Conservation (phyloP, 2,113 vertebrate species). For the crab-eating macaque (Macaca fascicularis) region T2T-MFA8v1.1 NC_088389.1:90152001-90152500, state of each 20-base stretch:
- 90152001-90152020: not conserved
- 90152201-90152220: not conserved
- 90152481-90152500: constrained; percentile 29
- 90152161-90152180: not conserved
- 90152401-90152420: not conserved
- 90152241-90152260: not conserved
- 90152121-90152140: constrained; percentile 51
- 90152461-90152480: constrained; percentile 50
- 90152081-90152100: constrained; percentile 38
- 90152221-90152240: not conserved
- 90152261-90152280: not conserved
- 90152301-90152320: not conserved
- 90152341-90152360: not conserved
- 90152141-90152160: not conserved
- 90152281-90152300: not conserved
- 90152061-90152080: constrained; percentile 1
- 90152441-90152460: constrained; percentile 29
- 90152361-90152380: not conserved
- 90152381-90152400: not conserved
- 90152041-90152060: constrained; percentile 26
- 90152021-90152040: constrained; percentile 7
- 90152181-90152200: not conserved
- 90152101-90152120: constrained; percentile 46
- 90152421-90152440: constrained; percentile 14
- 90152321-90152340: not conserved